Percentiles rank a stretch among this genome's conserved stretches.
Evolutionary conservation across 2,113 vertebrate species (phyloP).

Genomic region (Channa maculata): DNA sequence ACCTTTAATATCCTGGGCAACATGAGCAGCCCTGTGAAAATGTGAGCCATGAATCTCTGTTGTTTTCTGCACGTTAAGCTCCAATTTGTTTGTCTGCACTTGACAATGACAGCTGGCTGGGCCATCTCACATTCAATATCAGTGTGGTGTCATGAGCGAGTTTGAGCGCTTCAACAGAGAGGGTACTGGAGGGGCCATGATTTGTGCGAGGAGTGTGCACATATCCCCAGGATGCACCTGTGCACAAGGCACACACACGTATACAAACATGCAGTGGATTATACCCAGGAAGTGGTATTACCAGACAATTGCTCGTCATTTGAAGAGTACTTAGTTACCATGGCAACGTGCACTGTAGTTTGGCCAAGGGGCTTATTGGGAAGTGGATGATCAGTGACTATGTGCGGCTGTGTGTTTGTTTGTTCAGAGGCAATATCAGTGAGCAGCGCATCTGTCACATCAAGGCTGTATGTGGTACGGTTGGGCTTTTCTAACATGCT

Average conservation of each 20-base stretch:
- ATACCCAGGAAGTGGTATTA: constrained; percentile 25
- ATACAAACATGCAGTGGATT: constrained; percentile 34
- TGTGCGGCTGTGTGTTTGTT: constrained; percentile 7
- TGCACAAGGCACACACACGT: constrained; percentile 23
- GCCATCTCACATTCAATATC: constrained; percentile 24
- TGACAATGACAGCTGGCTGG: constrained; percentile 40
- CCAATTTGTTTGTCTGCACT: constrained; percentile 63
- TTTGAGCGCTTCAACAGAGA: constrained; percentile 36
- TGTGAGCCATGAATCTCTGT: constrained; percentile 50
- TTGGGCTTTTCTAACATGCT: constrained; percentile 10
- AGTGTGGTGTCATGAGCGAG: constrained; percentile 37
- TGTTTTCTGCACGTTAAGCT: constrained; percentile 57
- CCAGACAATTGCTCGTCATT: constrained; percentile 44
- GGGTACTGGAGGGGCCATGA: constrained; percentile 19
- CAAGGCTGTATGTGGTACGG: not conserved
- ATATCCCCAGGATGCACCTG: too few relatives aligned
- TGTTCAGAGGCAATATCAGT: constrained; percentile 39
- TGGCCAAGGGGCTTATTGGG: constrained; percentile 20
- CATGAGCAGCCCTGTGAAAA: constrained; percentile 39
- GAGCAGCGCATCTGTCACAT: not conserved
- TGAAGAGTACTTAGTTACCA: constrained; percentile 61
- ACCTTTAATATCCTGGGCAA: constrained; percentile 33
- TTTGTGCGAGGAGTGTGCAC: constrained; percentile 6
- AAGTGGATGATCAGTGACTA: constrained; percentile 32
- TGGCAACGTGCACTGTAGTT: constrained; percentile 35